These are phyloP conservation scores for Hippasteria phrygiana DNA, from an alignment of 53 echinoderm and acorn worm species.

Conservation along the genomic window DNA sequence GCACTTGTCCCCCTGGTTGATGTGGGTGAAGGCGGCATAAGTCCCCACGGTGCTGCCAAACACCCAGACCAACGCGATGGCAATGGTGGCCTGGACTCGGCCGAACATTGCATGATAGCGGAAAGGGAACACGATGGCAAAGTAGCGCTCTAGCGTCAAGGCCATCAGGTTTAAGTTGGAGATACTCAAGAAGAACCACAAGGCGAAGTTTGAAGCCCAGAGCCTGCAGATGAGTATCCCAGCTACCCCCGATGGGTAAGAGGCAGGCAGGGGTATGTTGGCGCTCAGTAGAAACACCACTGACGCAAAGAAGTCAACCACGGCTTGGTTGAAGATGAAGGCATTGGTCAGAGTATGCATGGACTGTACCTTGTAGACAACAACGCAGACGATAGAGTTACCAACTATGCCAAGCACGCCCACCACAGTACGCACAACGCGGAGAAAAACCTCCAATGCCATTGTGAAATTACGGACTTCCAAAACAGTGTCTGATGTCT, in stretches of 20 bases:
- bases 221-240: constrained; percentile 79
- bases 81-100: constrained; percentile 38
- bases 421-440: constrained; percentile 37
- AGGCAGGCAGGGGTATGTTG: constrained; percentile 28
- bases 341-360: constrained; percentile 74
- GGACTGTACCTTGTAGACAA: constrained; percentile 63
- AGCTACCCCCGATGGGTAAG: background rate
- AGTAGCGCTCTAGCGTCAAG: constrained; percentile 83
- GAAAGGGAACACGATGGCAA: constrained; percentile 85
- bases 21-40: background rate
- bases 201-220: constrained; percentile 79
- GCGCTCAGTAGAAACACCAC: constrained; percentile 62
- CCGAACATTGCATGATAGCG: constrained; percentile 72
- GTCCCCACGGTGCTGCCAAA: constrained; percentile 65
- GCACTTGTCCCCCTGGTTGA: constrained; percentile 13
- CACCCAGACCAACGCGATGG: constrained; percentile 73
- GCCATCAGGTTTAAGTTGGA: constrained; percentile 84
- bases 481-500: background rate
- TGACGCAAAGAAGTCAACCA: constrained; percentile 76
- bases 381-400: constrained; percentile 74
- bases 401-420: constrained; percentile 69
- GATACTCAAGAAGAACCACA: constrained; percentile 77
- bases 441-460: constrained; percentile 32
- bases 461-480: background rate
- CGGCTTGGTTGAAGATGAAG: constrained; percentile 84